Evolutionary conservation across 2,797 vertebrate genomes (phyloP).

Genomic region (Myotis findleyi): DNA sequence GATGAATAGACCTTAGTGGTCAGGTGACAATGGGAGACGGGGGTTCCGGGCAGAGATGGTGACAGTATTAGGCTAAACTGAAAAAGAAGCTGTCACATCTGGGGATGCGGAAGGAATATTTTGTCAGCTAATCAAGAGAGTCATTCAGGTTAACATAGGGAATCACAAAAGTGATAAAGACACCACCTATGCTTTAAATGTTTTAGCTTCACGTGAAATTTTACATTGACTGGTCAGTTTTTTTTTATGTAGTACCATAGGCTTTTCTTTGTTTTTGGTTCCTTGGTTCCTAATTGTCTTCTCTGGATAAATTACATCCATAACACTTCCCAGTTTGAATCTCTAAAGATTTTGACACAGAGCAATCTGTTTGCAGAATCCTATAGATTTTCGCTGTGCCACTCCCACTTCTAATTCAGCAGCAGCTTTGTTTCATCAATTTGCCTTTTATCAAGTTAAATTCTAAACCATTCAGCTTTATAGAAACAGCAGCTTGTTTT

Average conservation of each 20-base stretch:
- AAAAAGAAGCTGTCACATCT: background rate
- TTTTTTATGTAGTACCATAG: background rate
- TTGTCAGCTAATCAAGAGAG: background rate
- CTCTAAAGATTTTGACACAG: background rate
- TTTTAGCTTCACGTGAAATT: background rate
- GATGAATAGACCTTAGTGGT: background rate
- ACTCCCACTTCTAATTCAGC: background rate
- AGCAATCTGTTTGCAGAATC: background rate
- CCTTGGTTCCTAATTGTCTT: background rate
- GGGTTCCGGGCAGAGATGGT: background rate
- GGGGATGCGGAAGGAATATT: background rate
- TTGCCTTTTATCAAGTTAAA: background rate
- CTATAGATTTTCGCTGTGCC: background rate
- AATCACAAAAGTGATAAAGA: background rate
- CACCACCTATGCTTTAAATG: background rate
- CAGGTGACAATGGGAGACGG: background rate
- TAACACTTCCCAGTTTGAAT: background rate
- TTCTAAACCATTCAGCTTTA: background rate
- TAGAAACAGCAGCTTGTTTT: background rate
- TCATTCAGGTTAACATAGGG: background rate
- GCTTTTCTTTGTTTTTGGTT: slow-evolving; percentile 10
- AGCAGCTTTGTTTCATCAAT: background rate
- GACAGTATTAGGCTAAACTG: background rate
- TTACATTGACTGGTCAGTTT: background rate
- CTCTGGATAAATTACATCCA: background rate